Evolutionary conservation across 2,113 vertebrate species (phyloP), one percentile per base, ranked within the genome.

Genomic region (Symphodus melops): DNA sequence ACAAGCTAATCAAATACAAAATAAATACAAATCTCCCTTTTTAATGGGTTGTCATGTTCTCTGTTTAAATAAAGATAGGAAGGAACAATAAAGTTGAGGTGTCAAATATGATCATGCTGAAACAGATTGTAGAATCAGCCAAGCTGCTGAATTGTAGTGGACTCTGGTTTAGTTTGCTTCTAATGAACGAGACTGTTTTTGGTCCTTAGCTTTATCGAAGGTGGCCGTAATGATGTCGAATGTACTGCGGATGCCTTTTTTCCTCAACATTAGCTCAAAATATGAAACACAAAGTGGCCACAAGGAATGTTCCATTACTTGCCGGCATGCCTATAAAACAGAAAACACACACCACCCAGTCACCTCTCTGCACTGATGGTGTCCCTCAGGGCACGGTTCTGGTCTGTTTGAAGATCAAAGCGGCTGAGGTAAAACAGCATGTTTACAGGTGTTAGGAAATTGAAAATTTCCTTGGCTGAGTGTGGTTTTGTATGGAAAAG

Each of bases 401-500:
- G 86, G 68, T 75, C 81, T 87, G 88, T 91, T 90, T 89, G 89
- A 92, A 91, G 84, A 91, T 92, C 84, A 93, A 92, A 92, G 85
- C 17, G 37, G 70, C 75, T 14, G 74, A 82, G 86, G 78, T 90
- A 76, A 89, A 90, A 87, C 87, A 85, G 84, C 86, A 81, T 81
- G 86, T 92, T 91, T 90, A 90, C 89, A 92, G 86, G 91, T 92
- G 90, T 77, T 49, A 68, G 88, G 88, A 92, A 93, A 92, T 93
- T 91, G 87, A 91, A 92, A 82, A 88, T 88, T 84, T 91, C 87
- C 88, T 82, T 1, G 63, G 66, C 72, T 56, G 59, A 81, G 77
- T 82, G 78, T 85, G 77, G 68, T 77, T 80, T 76, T 44, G 62
- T 82, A 84, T 72, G 68, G 58, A 42, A 41, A 61, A 81, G 85